A percentile compares a stretch with the other conserved stretches of the same genome.
phyloP scores from a whole-genome alignment of 2,888 invertebrate species.

The Philonicus albiceps region DNA sequence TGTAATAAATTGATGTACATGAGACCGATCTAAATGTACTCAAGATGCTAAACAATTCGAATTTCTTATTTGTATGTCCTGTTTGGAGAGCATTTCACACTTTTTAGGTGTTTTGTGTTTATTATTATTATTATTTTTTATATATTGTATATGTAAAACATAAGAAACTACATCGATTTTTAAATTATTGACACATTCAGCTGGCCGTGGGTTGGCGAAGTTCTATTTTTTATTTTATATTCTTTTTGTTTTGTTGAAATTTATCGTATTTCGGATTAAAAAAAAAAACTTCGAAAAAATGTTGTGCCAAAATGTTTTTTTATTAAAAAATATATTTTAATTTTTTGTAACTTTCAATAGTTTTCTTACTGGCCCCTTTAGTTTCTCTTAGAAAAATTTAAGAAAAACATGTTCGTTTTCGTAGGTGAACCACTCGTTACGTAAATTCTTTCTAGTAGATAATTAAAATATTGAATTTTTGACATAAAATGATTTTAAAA shows the following conservation, averaged over 20 bases:
- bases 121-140: background rate
- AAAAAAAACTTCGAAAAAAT: background rate
- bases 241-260: background rate
- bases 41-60: background rate
- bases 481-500: no score
- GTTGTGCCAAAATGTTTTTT: background rate
- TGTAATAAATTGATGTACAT: background rate
- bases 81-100: background rate
- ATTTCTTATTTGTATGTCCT: background rate
- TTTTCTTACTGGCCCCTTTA: background rate
- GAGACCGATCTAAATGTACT: background rate
- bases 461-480: background rate
- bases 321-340: background rate
- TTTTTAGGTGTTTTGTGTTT: background rate
- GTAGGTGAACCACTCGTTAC: background rate
- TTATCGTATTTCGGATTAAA: background rate
- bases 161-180: background rate
- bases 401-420: background rate
- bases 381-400: background rate
- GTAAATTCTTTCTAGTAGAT: background rate
- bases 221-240: background rate
- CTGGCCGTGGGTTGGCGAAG: background rate
- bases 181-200: background rate
- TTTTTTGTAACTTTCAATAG: background rate
- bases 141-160: background rate